Evolutionary conservation across 2,888 invertebrate genomes (phyloP).

Genomic region (Torymus tubicola): DNA sequence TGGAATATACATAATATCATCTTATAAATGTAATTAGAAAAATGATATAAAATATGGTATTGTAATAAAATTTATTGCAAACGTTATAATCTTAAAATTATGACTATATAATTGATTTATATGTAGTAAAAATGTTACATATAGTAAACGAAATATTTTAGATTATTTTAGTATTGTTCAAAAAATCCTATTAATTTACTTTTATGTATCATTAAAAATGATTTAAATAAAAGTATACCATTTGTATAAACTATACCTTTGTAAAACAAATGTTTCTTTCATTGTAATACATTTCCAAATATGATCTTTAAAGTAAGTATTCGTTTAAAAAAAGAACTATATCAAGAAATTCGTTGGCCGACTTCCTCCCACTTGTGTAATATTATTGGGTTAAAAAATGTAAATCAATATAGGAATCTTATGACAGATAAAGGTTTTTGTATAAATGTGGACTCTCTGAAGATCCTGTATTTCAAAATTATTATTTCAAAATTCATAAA

Average conservation of each 20-base stretch:
- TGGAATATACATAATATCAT: slow-evolving; percentile 33
- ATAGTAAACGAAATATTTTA: background rate
- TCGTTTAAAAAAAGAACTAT: no score
- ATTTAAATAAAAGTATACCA: slow-evolving; percentile 35
- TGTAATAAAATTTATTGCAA: slow-evolving; percentile 25
- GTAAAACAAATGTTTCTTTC: no score
- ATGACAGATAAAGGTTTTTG: no score
- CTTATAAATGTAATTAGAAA: slow-evolving; percentile 40
- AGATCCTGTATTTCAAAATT: no score
- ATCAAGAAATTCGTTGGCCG: no score
- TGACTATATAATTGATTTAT: slow-evolving; percentile 3
- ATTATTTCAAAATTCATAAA: no score
- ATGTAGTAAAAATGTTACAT: background rate
- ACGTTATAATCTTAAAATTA: slow-evolving; percentile 11
- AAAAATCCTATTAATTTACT: background rate
- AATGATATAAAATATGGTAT: slow-evolving; percentile 8
- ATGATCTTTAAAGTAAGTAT: no score
- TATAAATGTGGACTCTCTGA: no score
- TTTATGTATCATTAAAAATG: slow-evolving; percentile 22
- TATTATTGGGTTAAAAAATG: no score
- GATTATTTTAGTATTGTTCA: slow-evolving; percentile 18
- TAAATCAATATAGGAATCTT: no score
- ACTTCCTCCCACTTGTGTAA: no score
- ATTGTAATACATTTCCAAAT: no score
- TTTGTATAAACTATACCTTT: slow-evolving; percentile 10